phyloP scores from a whole-genome alignment of 2,888 invertebrate species.

The Drosophila robusta region DNA sequence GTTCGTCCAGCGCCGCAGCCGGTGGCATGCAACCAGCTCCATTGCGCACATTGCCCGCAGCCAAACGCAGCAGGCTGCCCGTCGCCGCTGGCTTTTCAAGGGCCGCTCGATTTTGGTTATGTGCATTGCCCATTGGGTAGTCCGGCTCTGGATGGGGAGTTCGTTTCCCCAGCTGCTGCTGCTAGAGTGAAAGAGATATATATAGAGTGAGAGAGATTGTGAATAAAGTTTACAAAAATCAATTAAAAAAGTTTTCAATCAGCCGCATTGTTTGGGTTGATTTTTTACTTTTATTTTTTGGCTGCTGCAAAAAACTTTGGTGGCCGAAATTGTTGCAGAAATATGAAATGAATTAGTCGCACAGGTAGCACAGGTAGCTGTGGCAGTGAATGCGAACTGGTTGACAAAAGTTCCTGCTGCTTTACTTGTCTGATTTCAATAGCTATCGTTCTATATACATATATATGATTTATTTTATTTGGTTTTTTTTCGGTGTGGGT shows the following conservation, averaged over 20 bases:
- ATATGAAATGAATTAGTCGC: constrained; percentile 77
- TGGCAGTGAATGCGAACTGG: constrained; percentile 8
- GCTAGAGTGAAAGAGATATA: constrained; percentile 2
- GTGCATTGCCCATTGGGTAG: constrained; percentile 76
- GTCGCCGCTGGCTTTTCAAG: constrained; percentile 63
- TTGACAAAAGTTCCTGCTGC: constrained; percentile 68
- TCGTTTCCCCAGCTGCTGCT: constrained; percentile 6
- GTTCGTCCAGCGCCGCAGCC: constrained; percentile 4
- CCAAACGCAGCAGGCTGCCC: constrained; percentile 38
- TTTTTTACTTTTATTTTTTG: constrained; percentile 27
- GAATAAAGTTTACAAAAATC: constrained; percentile 74
- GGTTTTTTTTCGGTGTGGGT: neutral
- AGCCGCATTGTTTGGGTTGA: constrained; percentile 71
- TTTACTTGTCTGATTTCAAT: constrained; percentile 66
- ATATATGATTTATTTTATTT: neutral
- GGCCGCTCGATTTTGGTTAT: constrained; percentile 51
- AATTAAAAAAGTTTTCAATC: constrained; percentile 83
- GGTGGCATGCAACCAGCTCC: constrained; percentile 25
- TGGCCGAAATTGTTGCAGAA: constrained; percentile 68
- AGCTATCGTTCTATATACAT: constrained; percentile 2
- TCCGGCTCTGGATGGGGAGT: neutral
- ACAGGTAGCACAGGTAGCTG: constrained; percentile 53
- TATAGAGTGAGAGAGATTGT: constrained; percentile 1
- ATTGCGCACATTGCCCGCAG: constrained; percentile 31
- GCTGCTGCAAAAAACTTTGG: constrained; percentile 42